These are phyloP conservation scores for Malurus splendens DNA, from an alignment of 2,797 vertebrate species.

Conservation along the genomic window DNA sequence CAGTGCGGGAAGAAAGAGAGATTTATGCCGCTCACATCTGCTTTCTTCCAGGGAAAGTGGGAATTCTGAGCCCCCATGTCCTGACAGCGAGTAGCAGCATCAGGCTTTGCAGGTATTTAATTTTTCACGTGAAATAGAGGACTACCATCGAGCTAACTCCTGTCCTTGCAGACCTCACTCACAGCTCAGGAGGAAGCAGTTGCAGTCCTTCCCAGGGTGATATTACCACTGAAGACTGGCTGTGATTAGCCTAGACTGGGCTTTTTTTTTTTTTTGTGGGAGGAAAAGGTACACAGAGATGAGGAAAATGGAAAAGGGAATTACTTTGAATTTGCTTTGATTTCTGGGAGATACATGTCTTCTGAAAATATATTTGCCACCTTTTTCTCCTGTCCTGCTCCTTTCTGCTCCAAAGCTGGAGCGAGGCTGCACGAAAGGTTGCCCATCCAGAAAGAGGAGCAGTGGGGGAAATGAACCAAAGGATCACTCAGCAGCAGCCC, in stretches of 20 bases:
- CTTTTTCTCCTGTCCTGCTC: background rate
- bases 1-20: background rate
- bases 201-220: background rate
- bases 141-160: background rate
- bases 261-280: fast-evolving
- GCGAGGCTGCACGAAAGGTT: background rate
- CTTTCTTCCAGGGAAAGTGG: background rate
- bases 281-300: background rate
- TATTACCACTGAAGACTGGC: background rate
- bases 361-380: background rate
- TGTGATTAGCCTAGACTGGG: background rate
- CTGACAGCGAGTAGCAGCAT: background rate
- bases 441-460: background rate
- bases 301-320: background rate
- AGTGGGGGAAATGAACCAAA: fast-evolving
- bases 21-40: fast-evolving
- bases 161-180: background rate
- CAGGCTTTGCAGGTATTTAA: background rate
- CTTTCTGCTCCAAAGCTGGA: background rate
- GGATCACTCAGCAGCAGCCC: background rate
- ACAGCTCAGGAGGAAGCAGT: background rate
- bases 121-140: background rate
- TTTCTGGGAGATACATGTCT: background rate
- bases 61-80: background rate
- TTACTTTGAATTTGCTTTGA: background rate